phyloP scores from a whole-genome alignment of 2,888 invertebrate species.

The Lithosia quadra region DNA sequence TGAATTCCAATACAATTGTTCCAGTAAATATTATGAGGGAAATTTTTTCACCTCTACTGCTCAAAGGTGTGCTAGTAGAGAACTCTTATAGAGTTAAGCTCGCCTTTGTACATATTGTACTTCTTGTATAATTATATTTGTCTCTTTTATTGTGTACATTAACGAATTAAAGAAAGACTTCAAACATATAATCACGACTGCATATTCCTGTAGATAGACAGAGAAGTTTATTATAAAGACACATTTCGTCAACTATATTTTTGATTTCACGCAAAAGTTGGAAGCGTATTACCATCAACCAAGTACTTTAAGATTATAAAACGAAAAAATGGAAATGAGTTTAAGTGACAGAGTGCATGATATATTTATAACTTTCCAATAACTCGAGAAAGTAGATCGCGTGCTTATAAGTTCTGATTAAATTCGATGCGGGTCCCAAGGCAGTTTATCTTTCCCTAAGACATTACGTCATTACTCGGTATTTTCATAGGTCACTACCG shows the following conservation, averaged over 20 bases:
- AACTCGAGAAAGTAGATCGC: not conserved
- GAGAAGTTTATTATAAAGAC: not conserved
- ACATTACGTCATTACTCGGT: not conserved
- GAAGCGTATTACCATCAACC: not conserved
- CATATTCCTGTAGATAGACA: not conserved
- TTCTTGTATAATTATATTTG: too few relatives aligned
- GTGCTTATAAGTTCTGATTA: not conserved
- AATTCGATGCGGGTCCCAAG: not conserved
- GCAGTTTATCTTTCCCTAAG: not conserved
- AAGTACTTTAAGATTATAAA: not conserved
- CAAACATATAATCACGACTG: not conserved
- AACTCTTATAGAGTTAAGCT: too few relatives aligned
- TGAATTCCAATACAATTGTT: conserved; percentile 41
- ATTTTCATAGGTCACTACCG: not conserved
- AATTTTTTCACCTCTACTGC: too few relatives aligned
- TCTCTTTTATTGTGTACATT: too few relatives aligned
- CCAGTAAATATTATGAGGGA: conserved; percentile 19
- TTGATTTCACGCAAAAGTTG: not conserved
- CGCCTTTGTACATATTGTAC: too few relatives aligned
- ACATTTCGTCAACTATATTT: not conserved
- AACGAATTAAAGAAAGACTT: too few relatives aligned
- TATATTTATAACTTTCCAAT: not conserved
- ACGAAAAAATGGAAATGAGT: not conserved
- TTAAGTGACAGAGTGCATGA: not conserved
- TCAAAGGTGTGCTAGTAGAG: too few relatives aligned